Base-by-base conservation (phyloP, 1,140 invertebrate species). In the Bombyx mori region DNA sequence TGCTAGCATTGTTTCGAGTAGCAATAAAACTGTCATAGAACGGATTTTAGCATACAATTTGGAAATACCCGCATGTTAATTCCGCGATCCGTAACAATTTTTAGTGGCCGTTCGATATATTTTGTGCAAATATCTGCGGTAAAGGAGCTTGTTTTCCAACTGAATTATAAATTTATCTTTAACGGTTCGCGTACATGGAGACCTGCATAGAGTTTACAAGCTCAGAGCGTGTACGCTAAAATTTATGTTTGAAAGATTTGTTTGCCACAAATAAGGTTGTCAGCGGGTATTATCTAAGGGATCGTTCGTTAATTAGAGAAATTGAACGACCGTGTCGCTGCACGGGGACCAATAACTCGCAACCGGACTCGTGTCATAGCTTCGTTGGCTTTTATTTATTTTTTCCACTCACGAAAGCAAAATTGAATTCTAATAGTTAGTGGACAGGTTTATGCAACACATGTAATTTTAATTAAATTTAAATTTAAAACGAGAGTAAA, bases 241-340 rank as follows among this genome's bases (percentile, higher is more conserved):
- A 87, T 87, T 87, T 87, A 87, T 87, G 84, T 72, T 66, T 74
- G 65, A 79, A 78, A 87, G 82, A 87, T 87, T 87, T 86, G 83
- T 86, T 82, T 71, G 77, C 84, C 84, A 87, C 84, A 87, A 87
- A 87, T 87, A 87, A 87, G 78, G 71, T 85, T 87, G 84, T 87
- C 84, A 84, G 79, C 79, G 77, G 61, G 68, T 73, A 72, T 86
- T 86, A 86, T 86, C 82, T 82, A 79, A 61, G 63, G 73, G 78
- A 87, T 87, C 84, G 79, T 81, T 87, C 85, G 85, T 87, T 87
- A 87, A 87, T 87, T 87, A 87, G 84, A 85, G 82, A 87, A 82
- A 87, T 87, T 87, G 84, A 86, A 77, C 79, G 77, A 71, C 73
- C 71, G 72, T 72, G 60, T 68, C 72, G 68, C 67, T 67, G 76